Evolutionary conservation across 2,113 vertebrate species (phyloP), one percentile per base, ranked within the genome.

Genomic region (Ameiurus melas): DNA sequence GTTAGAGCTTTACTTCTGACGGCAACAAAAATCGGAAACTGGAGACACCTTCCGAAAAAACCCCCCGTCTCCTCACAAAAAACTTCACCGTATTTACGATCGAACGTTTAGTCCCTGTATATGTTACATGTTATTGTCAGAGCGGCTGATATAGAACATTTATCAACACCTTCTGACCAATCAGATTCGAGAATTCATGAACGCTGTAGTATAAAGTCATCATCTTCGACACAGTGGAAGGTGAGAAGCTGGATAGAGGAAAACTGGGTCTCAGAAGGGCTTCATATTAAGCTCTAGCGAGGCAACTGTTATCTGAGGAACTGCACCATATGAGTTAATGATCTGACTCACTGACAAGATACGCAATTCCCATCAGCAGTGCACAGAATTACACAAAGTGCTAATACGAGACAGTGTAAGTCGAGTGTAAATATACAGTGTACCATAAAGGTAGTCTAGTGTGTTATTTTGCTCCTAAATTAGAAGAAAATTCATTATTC

Each of bases 181-280:
- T 55, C 47, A 58, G 47, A 81, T 81, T 81, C 1, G 2, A 12
- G n/a, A 33, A n/a, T 57, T 9, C 25, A 55, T 5, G 5, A 33
- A 22, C 7, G 17, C 78, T 20, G 51, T 20, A 16, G 27, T 47
- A 77, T 89, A 92, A 91, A 87, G 88, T 91, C 91, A 89, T 57
- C 47, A n/a, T 27, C 64, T n/a, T 20, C 36, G 73, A 36, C 77
- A 4, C 17, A 83, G 71, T 91, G 79, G 16, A 14, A 83, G n/a
- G 85, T 30, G 57, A 79, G 77, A 79, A 39, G 68, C 20, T 20
- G 27, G 30, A 75, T 14, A 77, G 57, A 62, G 57, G 55, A 39
- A 83, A 62, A 60, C 57, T 14, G 20, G 80, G 57, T 62, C 80
- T 83, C 80, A 62, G 58, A 83, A 83, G 80, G 57, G 80, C 80